Base-by-base conservation (phyloP, 2,888 invertebrate genomes). In the Bibio marci region DNA sequence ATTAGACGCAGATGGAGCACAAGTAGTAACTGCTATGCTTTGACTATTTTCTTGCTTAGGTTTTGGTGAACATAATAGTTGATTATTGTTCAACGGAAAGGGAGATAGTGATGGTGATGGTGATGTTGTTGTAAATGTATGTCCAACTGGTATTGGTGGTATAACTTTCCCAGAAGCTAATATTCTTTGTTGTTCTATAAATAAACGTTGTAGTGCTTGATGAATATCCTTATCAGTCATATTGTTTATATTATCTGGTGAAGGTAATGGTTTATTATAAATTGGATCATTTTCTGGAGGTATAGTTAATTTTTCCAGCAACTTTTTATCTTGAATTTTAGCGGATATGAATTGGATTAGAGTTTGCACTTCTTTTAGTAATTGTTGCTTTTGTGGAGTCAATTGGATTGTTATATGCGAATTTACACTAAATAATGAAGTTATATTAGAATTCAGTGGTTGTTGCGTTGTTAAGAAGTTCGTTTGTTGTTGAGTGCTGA, bases 361-460 rank as follows among this genome's bases (percentile, higher is more conserved):
- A 49, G 71, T 62, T 55, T 78, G 76, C 10, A 79, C 69, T 41
- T 67, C 68, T 50, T 72, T 70, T 44, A 76, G 53, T 48, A 73
- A 63, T 53, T 73, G 73, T 52, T 80, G 80, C 50, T 79, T 80
- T 49, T 79, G 78, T 11, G 76, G 73, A 13, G 77, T 77, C 36
- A 81, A 56, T 50, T 80, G 79, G 46, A 80, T 79, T 10, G 78
- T 77, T 39, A 79, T 73, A 44, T 74, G 65, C 44, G 48, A 45
- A 44, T 43, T 47, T 37, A 50, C 47, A 41, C 45, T 50, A 7
- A 49, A 41, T 30, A 47, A 37, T n/a, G 49, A 56, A 34, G 52
- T 49, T 34, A 44, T 42, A 38, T 39, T 43, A 14, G 37, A 15
- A 17, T 15, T 32, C 17, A 18, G 25, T 12, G 31, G 27, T 25